These are phyloP conservation scores for Meloidogyne hapla DNA, from an alignment of 1,140 invertebrate species.

Conservation along the genomic window DNA sequence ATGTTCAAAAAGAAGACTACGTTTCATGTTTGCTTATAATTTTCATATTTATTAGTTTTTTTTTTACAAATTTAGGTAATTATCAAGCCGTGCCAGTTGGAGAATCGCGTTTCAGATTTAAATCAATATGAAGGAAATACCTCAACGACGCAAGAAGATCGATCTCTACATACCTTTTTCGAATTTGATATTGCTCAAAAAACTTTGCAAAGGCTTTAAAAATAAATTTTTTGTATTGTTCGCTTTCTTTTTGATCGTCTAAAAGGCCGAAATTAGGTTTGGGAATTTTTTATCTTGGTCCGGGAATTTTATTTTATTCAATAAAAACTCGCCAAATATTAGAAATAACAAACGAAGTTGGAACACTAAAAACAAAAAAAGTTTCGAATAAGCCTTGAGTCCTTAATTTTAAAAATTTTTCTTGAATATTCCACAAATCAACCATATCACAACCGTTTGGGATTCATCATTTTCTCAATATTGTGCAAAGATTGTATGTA, in stretches of 20 bases:
- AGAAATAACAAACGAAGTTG: too few relatives aligned
- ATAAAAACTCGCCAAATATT: too few relatives aligned
- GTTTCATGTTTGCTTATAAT: too few relatives aligned
- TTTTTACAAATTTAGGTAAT: not conserved
- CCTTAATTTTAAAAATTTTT: too few relatives aligned
- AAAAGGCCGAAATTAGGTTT: too few relatives aligned
- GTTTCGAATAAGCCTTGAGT: too few relatives aligned
- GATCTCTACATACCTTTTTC: slow-evolving; percentile 39
- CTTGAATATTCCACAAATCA: too few relatives aligned
- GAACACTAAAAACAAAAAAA: too few relatives aligned
- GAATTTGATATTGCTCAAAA: slow-evolving; percentile 34
- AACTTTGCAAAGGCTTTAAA: slow-evolving; percentile 31
- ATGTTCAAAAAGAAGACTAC: not conserved
- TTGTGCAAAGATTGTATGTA: slow-evolving; percentile 12
- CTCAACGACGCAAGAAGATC: slow-evolving; percentile 42
- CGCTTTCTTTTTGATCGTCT: too few relatives aligned
- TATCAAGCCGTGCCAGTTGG: not conserved
- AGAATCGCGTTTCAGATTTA: not conserved
- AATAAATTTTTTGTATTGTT: too few relatives aligned
- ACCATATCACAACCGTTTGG: not conserved
- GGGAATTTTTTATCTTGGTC: too few relatives aligned
- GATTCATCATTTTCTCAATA: not conserved
- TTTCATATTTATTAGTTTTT: not conserved
- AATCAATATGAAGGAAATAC: not conserved
- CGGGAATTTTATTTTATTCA: too few relatives aligned